Base-by-base conservation (phyloP, 2,797 vertebrate species). In the Myripristis jacobus region DNA sequence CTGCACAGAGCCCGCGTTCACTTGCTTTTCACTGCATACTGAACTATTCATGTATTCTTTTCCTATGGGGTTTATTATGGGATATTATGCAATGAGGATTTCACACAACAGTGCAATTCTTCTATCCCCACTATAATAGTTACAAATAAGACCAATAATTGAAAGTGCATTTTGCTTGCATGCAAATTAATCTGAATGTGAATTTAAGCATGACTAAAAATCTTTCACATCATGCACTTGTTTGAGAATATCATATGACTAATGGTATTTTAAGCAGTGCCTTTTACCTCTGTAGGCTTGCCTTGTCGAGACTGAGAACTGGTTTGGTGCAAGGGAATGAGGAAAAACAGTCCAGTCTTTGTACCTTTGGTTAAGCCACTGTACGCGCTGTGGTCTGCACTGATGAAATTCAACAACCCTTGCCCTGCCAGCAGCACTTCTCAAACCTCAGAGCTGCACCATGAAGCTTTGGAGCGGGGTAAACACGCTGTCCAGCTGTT, bases 1-100 rank as follows among this genome's bases (percentile, higher is more conserved):
- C 46, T 7, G 82, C 78, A 85, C 84, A 81, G 75, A 83, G 66
- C 24, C 81, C 75, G 76, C 69, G 79, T 90, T 87, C 73, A 75
- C 55, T 58, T 44, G 48, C 47, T 41, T 61, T 76, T 2, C 57
- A 77, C 56, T 66, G 22, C 66, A 88, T 66, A 83, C 83, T 75
- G 55, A 85, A 70, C 57, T 73, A 85, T 84, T 89, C 70, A 73
- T 56, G 36, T 77, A 59, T 85, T 87, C 18, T 87, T 83, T 61
- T 66, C 75, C 71, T 65, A 11, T 38, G 50, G 59, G 29, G 53
- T 84, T 84, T 69, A 86, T 85, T 75, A 68, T 70, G 41, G 46
- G 16, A 3, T 64, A 70, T 77, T 62, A 71, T 69, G n/a, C 27
- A 59, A 27, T 62, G 66, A 4, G 31, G 12, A 22, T 67, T 79